Evolutionary conservation across 1,140 invertebrate species (phyloP).

Genomic region (Coptotermes formosanus): DNA sequence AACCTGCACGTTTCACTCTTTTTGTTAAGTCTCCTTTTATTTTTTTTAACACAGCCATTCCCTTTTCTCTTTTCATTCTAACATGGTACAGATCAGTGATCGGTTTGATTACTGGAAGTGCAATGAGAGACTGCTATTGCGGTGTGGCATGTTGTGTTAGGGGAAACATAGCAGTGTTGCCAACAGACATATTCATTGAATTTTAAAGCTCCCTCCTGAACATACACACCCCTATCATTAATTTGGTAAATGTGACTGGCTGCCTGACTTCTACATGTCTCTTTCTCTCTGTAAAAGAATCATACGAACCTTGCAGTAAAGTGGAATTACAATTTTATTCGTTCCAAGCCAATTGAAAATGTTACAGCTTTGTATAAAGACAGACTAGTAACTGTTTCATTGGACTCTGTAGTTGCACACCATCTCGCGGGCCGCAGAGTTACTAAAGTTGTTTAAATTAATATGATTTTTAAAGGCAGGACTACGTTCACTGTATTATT

Average conservation of each 20-base stretch:
- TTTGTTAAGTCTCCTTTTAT: background rate
- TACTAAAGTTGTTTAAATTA: no score
- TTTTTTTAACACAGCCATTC: no score
- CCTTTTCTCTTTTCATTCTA: background rate
- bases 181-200: constrained; percentile 14
- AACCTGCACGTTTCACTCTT: background rate
- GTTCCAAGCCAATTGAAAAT: background rate
- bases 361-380: background rate
- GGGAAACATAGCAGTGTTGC: background rate
- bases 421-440: no score
- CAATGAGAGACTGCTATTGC: background rate
- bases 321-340: background rate
- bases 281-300: background rate
- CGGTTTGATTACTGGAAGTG: background rate
- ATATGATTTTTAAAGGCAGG: no score
- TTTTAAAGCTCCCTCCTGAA: background rate
- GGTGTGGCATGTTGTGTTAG: background rate
- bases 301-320: background rate
- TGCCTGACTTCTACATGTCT: background rate
- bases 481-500: no score
- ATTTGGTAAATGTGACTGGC: constrained; percentile 2
- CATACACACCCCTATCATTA: constrained; percentile 12
- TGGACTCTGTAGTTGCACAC: no score
- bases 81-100: background rate
- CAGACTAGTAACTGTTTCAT: background rate